Evolutionary conservation across 2,113 vertebrate species (phyloP), one percentile per base, ranked within the genome.

Genomic region (Tenebrosternarchus preto): DNA sequence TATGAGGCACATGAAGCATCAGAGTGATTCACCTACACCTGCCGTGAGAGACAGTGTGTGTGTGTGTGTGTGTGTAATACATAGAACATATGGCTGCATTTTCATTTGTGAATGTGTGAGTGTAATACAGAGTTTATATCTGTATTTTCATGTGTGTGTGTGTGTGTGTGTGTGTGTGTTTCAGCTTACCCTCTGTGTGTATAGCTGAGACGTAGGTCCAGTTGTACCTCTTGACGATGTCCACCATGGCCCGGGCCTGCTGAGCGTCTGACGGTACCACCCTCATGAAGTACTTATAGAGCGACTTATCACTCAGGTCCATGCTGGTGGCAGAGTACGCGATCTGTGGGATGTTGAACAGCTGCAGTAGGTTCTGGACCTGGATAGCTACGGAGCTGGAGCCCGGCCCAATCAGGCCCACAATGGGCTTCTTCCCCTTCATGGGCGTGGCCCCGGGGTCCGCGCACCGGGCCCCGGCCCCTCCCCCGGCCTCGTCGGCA

Each of bases 271-370:
- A 99, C 20, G 98, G 97, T 50, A 99, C 98, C 29, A 99, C 98
- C 81, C 98, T 93, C 96, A 99, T 99, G 88, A 99, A 99, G 87
- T 99, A 99, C 81, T 99, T 99, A 89, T 95, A 99, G 66, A 99
- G 90, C 59, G 96, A 97, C 91, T 99, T 99, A 86, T 99, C 98
- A 0, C 98, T 99, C 84, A 99, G 91, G 93, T 99, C 97, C 97
- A 98, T 99, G 88, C 98, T 99, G 71, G 98, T 99, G 85, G 98
- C 98, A 17, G 97, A 99, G 88, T 99, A 99, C 80, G 98, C 98
- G 87, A 99, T 99, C 91, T 99, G 98, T 91, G 98, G 98, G 94
- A 99, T 99, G 93, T 99, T 99, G 90, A 99, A 99, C 83, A 99
- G 94, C 90, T 99, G 98, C 53, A 99, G 92, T 77, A 99, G 90